Evolutionary conservation across 2,113 vertebrate species (phyloP), one percentile per base, ranked within the genome.

Genomic region (Corynorhinus townsendii): DNA sequence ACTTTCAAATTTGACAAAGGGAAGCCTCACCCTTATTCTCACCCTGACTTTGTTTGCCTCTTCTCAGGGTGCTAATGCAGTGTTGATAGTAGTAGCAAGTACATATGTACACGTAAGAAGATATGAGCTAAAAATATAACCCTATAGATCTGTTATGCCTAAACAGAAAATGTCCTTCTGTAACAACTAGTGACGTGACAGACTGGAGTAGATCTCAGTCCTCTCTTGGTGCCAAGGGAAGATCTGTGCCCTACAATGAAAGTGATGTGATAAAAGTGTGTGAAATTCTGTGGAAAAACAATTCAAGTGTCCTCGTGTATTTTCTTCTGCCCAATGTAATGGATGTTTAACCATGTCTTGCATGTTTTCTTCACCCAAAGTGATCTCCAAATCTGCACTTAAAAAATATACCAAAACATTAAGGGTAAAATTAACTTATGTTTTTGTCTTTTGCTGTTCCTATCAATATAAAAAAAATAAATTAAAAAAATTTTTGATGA

Each of bases 231-330:
- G 45, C 90, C 73, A 81, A 59, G 66, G 68, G 52, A 93, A 95
- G 66, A 77, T 84, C 68, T 94, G 45, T 40, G 22, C 45, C 66
- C 24, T 93, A 92, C 62, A 96, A 64, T 49, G 30, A 84, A 33
- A 64, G 15, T 20, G 33, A 93, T 64, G 22, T 73, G 54, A 90
- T 66, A 2, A 30, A 84, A 49, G 86, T 22, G 30, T 3, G 33
- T 79, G 64, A 87, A 81, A 94, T 94, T 85, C 43, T 64, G 33
- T 91, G 69, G 4, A 81, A 88, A 80, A 97, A 6, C n/a, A 92
- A 22, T 92, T 8, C 0, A 83, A 90, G 35, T 28, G 35, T 72
- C 45, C 73, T 87, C 71, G 7, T 28, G 3, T 68, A 92, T 22
- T 49, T 95, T 93, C 47, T 93, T 81, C 20, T 43, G 20, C 5